Evolutionary conservation across 2,113 vertebrate species (phyloP).

Genomic region (Okapia johnstoni): DNA sequence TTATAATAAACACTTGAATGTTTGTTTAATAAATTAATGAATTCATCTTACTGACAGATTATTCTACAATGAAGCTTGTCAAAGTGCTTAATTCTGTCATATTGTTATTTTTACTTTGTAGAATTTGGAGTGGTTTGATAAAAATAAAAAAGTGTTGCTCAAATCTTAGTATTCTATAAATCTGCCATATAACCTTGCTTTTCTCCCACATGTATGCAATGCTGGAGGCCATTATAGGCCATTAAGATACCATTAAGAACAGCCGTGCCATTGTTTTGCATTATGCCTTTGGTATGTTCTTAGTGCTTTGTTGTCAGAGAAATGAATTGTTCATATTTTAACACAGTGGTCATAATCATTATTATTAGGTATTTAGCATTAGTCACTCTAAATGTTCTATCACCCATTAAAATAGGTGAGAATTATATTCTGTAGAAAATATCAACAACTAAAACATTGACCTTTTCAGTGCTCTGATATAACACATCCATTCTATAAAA

Average conservation of each 20-base stretch:
- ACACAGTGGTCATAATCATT: neutral
- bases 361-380: constrained; percentile 10
- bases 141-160: neutral
- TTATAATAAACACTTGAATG: neutral
- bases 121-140: neutral
- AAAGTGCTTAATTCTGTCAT: neutral
- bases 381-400: constrained; percentile 4
- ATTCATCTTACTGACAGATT: neutral
- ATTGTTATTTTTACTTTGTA: neutral
- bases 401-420: neutral
- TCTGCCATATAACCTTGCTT: neutral
- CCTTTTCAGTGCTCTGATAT: neutral
- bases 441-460: neutral
- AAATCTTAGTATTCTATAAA: neutral
- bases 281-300: neutral
- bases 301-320: neutral
- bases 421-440: neutral
- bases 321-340: neutral
- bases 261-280: neutral
- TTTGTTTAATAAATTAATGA: constrained; percentile 26
- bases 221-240: neutral
- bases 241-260: neutral
- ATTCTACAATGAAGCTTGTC: neutral
- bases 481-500: neutral
- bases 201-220: neutral